Evolutionary conservation across 1,140 invertebrate species (phyloP), one percentile per base, ranked within the genome.

Genomic region (Drosophila albomicans): DNA sequence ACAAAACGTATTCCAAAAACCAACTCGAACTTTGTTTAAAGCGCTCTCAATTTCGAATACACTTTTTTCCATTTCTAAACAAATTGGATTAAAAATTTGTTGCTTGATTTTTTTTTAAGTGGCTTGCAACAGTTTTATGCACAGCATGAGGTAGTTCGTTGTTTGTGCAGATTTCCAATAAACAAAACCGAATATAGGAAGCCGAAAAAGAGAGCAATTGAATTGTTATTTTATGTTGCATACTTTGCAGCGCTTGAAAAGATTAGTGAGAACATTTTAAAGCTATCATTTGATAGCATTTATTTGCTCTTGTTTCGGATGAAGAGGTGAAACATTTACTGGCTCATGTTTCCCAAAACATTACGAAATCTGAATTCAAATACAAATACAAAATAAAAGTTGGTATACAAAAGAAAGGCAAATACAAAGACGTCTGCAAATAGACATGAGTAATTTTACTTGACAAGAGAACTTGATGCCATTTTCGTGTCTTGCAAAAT

Each of bases 391-490:
- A 74, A 61, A 32, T 0, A 10, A 38, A 10, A 38, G 1, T 52
- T 28, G 20, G 25, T 15, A 45, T 52, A 38, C 32, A 62, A n/a
- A n/a, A n/a, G n/a, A n/a, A n/a, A n/a, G n/a, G n/a, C n/a, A n/a
- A n/a, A n/a, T n/a, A n/a, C n/a, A n/a, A n/a, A n/a, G n/a, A n/a
- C n/a, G n/a, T n/a, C n/a, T n/a, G n/a, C n/a, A n/a, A n/a, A n/a
- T n/a, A n/a, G n/a, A n/a, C n/a, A n/a, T n/a, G 54, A 72, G 63
- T 66, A 66, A 73, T 49, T 66, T 66, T 66, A 20, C 20, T 41
- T 72, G 54, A 66, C 51, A 45, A 63, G 25, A 43, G 38, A 10
- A 49, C 43, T 72, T 49, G 62, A 65, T 70, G 58, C 59, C 5
- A 3, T 65, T 72, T 58, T 30, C 62, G 41, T 72, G 43, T 56